A percentile compares a stretch with the other conserved stretches of the same genome.
These are phyloP conservation scores for Solea solea DNA, from an alignment of 2,113 vertebrate species.

Conservation along the genomic window DNA sequence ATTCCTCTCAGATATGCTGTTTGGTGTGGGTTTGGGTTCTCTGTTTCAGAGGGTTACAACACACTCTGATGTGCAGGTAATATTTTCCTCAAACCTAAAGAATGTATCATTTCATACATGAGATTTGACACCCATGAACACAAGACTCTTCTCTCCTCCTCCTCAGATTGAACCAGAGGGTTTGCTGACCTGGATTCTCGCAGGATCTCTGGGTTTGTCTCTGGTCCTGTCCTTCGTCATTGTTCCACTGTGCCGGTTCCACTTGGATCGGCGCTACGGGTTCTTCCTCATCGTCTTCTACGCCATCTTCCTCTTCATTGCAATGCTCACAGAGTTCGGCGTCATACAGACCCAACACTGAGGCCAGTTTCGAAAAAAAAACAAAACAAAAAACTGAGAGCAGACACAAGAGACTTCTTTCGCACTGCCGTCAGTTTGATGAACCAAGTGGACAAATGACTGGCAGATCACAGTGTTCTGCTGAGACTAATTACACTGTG, in stretches of 20 bases:
- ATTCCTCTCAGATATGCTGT: conserved; percentile 87
- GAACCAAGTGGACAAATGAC: background rate
- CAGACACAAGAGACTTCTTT: background rate
- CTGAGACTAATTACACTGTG: conserved; percentile 49
- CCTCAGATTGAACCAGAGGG: conserved; percentile 88
- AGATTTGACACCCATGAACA: background rate
- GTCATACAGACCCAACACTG: conserved; percentile 71
- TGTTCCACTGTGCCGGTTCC: conserved; percentile 88
- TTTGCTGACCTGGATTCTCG: conserved; percentile 91
- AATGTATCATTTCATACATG: no score
- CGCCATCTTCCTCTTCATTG: conserved; percentile 84
- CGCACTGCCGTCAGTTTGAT: background rate
- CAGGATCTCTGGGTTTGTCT: conserved; percentile 89
- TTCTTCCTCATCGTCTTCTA: conserved; percentile 89
- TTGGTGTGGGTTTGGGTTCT: conserved; percentile 93
- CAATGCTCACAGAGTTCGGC: conserved; percentile 91
- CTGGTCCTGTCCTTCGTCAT: conserved; percentile 88
- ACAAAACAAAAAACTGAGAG: background rate
- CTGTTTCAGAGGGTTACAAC: conserved; percentile 84
- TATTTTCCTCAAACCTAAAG: conserved; percentile 16
- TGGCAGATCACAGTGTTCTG: conserved; percentile 8
- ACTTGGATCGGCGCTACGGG: conserved; percentile 83
- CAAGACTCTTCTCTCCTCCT: conserved; percentile 4
- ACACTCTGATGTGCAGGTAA: conserved; percentile 83
- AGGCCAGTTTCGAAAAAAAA: background rate